These are phyloP conservation scores for Zaprionus bogoriensis DNA, from an alignment of 2,888 invertebrate species.

Conservation along the genomic window DNA sequence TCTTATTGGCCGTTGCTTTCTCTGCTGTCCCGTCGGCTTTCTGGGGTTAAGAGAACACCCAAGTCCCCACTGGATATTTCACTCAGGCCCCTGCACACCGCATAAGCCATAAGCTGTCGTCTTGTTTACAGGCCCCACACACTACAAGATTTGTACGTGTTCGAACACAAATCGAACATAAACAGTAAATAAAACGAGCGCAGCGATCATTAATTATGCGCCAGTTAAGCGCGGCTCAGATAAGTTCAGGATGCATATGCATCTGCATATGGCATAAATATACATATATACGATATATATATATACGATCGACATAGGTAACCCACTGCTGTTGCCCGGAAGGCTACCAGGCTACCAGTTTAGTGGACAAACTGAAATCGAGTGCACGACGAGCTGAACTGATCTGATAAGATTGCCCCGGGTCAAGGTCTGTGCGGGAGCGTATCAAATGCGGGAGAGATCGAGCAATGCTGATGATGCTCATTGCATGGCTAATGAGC, in stretches of 20 bases:
- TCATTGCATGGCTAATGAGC: constrained; percentile 8
- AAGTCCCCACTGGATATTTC: constrained; percentile 29
- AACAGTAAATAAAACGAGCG: constrained; percentile 68
- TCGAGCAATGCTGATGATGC: constrained; percentile 4
- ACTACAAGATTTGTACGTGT: background rate
- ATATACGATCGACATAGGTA: constrained; percentile 4
- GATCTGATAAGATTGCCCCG: constrained; percentile 5
- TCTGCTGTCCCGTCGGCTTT: background rate
- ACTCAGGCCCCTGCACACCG: constrained; percentile 4
- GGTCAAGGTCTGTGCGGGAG: constrained; percentile 44
- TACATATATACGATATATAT: background rate
- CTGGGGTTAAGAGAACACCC: background rate
- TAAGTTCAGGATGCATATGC: constrained; percentile 1
- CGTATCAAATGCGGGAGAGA: constrained; percentile 46
- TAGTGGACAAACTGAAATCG: constrained; percentile 33
- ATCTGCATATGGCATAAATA: constrained; percentile 15
- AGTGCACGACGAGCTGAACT: constrained; percentile 13
- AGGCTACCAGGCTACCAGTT: constrained; percentile 42
- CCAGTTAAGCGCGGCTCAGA: constrained; percentile 44
- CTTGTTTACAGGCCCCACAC: constrained; percentile 58
- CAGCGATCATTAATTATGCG: constrained; percentile 68
- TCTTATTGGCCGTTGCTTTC: background rate
- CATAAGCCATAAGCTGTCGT: constrained; percentile 59
- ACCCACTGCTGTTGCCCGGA: constrained; percentile 2
- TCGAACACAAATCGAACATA: constrained; percentile 50